Evolutionary conservation across 2,113 vertebrate genomes (phyloP).

Genomic region (Xiphias gladius): DNA sequence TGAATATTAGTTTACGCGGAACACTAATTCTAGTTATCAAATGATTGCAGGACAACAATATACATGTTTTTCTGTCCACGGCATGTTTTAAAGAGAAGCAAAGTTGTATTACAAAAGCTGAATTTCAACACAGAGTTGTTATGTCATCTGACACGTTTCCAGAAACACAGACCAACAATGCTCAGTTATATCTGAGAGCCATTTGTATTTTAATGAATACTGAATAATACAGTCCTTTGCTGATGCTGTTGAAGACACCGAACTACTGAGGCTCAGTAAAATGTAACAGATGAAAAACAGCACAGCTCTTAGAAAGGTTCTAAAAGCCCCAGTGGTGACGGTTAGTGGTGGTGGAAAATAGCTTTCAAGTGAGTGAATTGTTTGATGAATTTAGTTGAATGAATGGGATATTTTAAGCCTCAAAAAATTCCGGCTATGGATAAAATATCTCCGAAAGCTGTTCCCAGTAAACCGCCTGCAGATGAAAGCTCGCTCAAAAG

Average conservation of each 20-base stretch:
- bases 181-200: constrained; percentile 24
- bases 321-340: constrained; percentile 27
- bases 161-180: constrained; percentile 3
- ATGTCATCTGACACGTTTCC: background rate
- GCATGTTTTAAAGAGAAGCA: background rate
- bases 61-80: background rate
- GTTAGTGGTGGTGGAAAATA: constrained; percentile 4
- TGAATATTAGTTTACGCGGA: background rate
- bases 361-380: constrained; percentile 34
- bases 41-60: background rate
- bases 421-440: constrained; percentile 1
- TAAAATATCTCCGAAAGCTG: constrained; percentile 23
- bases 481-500: constrained; percentile 37
- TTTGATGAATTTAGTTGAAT: constrained; percentile 35
- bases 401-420: constrained; percentile 19
- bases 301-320: constrained; percentile 9
- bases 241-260: constrained; percentile 5
- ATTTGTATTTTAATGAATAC: constrained; percentile 53
- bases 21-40: background rate
- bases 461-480: background rate
- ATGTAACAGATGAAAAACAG: constrained; percentile 33
- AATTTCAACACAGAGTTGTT: background rate
- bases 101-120: background rate
- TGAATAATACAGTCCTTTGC: constrained; percentile 36
- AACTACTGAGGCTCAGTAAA: constrained; percentile 27